Conservation (phyloP, 2,113 vertebrate species). For the Motacilla alba region DNA sequence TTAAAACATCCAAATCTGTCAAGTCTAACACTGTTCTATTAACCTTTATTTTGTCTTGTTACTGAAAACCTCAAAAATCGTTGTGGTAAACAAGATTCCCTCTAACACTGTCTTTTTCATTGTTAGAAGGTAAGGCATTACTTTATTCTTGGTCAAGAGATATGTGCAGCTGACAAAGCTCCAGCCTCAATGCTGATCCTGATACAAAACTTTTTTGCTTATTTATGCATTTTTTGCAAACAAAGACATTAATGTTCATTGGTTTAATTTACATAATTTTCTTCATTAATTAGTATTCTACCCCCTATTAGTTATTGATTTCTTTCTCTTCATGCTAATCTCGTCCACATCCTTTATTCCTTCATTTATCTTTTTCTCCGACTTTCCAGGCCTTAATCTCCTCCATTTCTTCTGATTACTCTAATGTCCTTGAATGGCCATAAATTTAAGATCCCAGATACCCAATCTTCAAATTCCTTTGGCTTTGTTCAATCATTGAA, state of each 20-base stretch:
- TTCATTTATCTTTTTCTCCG: background rate
- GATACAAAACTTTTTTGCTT: background rate
- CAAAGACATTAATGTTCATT: background rate
- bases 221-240: background rate
- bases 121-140: background rate
- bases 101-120: background rate
- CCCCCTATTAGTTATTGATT: background rate
- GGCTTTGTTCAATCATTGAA: background rate
- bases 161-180: background rate
- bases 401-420: background rate
- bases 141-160: background rate
- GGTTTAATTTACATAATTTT: background rate
- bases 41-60: background rate
- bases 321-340: background rate
- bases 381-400: background rate
- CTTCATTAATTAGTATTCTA: background rate
- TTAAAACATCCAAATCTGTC: background rate
- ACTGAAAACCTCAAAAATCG: background rate
- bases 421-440: background rate
- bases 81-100: accelerated
- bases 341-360: background rate
- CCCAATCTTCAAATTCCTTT: background rate
- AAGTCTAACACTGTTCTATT: background rate
- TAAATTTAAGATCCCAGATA: background rate
- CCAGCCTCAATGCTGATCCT: accelerated